These are phyloP conservation scores for Melanotaenia boesemani DNA, from an alignment of 2,797 vertebrate genomes.

Conservation along the genomic window DNA sequence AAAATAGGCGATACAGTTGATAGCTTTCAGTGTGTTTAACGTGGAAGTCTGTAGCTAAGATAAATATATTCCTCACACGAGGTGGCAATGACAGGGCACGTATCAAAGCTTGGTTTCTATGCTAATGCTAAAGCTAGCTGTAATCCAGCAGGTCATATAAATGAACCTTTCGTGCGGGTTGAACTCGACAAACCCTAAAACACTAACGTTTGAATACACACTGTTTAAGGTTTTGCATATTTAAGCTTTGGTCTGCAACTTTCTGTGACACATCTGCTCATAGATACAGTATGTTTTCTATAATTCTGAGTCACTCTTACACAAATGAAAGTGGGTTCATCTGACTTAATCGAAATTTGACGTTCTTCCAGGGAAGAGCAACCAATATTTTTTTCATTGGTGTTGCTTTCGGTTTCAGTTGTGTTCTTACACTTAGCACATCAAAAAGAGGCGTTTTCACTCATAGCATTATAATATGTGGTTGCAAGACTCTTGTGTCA, in stretches of 20 bases:
- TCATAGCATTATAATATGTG: no score
- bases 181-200: neutral
- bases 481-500: no score
- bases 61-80: neutral
- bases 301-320: no score
- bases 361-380: neutral
- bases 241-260: neutral
- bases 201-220: neutral
- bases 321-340: neutral
- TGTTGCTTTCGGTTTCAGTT: neutral
- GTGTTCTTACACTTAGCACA: no score
- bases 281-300: neutral
- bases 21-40: neutral
- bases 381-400: neutral
- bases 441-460: no score
- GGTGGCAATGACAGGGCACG: neutral
- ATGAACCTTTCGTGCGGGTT: neutral
- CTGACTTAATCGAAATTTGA: neutral
- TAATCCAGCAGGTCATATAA: neutral
- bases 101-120: neutral
- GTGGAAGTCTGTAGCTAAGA: neutral
- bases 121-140: slow-evolving; percentile 9
- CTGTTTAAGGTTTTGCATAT: neutral
- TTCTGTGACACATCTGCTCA: neutral
- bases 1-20: neutral